A percentile compares a stretch with the other conserved stretches of the same genome.
phyloP scores from a whole-genome alignment of 2,113 vertebrate genomes.

The Antechinus flavipes region DNA sequence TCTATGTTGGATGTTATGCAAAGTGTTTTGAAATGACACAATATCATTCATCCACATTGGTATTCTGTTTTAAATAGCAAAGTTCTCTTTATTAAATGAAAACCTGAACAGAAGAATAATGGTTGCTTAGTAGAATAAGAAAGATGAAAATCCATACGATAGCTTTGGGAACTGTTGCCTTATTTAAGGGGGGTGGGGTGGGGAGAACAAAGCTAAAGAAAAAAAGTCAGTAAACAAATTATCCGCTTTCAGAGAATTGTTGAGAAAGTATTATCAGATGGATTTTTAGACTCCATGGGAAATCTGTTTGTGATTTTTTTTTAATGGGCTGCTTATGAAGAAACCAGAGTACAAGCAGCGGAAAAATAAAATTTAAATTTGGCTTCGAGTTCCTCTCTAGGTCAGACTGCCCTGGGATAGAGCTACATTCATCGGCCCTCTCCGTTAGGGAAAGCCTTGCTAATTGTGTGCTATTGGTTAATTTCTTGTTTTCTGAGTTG shows the following conservation, averaged over 20 bases:
- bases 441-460: not conserved
- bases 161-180: not conserved
- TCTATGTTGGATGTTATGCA: not conserved
- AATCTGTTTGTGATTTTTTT: constrained; percentile 13
- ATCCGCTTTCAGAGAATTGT: constrained; percentile 1
- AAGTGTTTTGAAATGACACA: not conserved
- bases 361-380: constrained; percentile 36
- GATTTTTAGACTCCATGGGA: constrained; percentile 43
- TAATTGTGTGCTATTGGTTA: not conserved
- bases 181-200: not conserved
- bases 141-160: not conserved
- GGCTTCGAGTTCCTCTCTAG: constrained; percentile 62
- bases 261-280: not conserved
- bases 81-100: not conserved
- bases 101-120: not conserved
- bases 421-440: not conserved
- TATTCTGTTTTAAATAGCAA: not conserved
- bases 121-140: constrained; percentile 25
- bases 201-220: not conserved
- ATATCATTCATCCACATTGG: not conserved
- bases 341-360: constrained; percentile 46
- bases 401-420: constrained; percentile 43
- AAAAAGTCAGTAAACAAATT: not conserved
- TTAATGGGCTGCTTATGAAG: constrained; percentile 36
- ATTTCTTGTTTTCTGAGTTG: not conserved